phyloP scores from a whole-genome alignment of 2,797 vertebrate species.

The Apodemus agrarius region DNA sequence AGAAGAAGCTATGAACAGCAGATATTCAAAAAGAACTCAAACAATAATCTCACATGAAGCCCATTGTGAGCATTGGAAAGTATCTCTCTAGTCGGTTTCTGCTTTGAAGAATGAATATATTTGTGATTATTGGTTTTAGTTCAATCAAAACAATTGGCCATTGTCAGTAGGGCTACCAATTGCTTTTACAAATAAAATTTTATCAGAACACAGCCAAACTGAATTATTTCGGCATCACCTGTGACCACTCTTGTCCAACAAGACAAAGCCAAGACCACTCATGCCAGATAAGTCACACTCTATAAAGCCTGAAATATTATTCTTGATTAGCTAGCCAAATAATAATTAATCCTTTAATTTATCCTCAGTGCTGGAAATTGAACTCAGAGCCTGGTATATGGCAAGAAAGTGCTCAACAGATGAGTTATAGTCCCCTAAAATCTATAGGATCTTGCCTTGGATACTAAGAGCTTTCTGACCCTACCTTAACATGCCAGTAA shows the following conservation, averaged over 20 bases:
- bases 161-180: background rate
- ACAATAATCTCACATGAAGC: background rate
- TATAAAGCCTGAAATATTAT: background rate
- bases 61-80: background rate
- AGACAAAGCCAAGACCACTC: background rate
- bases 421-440: background rate
- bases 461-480: background rate
- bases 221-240: background rate
- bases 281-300: background rate
- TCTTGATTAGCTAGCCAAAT: background rate
- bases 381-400: background rate
- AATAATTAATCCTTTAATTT: background rate
- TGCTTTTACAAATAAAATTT: slow-evolving; percentile 65
- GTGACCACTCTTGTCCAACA: background rate
- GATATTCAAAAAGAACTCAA: background rate
- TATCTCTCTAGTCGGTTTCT: slow-evolving; percentile 75
- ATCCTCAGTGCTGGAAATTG: background rate
- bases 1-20: background rate
- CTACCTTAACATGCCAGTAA: slow-evolving; percentile 16
- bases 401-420: background rate
- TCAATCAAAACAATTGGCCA: background rate
- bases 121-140: slow-evolving; percentile 17
- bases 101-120: slow-evolving; percentile 19
- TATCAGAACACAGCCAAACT: background rate
- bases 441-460: background rate